Evolutionary conservation across 2,888 invertebrate genomes (phyloP).

Genomic region (Hirtodrosophila cameraria): DNA sequence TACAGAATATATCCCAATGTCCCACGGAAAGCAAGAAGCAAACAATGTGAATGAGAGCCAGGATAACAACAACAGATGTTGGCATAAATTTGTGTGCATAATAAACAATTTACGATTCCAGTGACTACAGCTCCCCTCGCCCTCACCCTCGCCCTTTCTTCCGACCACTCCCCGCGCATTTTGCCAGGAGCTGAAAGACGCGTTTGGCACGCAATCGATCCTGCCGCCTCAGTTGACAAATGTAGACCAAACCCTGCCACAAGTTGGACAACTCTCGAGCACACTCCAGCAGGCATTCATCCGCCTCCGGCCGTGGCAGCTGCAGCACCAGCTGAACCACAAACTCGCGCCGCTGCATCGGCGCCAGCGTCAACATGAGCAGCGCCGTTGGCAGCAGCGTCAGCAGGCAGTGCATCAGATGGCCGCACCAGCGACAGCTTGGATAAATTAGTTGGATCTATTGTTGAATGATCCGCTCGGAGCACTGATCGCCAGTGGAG

Average conservation of each 20-base stretch:
- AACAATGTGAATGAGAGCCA: slow-evolving; percentile 39
- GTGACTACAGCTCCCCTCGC: not conserved
- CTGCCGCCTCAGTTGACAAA: slow-evolving; percentile 33
- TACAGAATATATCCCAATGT: not conserved
- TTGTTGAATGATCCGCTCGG: slow-evolving; percentile 33
- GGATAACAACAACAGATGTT: slow-evolving; percentile 66
- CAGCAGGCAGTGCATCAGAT: slow-evolving; percentile 23
- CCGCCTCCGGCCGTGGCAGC: slow-evolving; percentile 39
- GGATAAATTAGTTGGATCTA: slow-evolving; percentile 26
- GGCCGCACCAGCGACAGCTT: slow-evolving; percentile 40
- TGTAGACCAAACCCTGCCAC: slow-evolving; percentile 20
- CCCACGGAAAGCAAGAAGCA: slow-evolving; percentile 15
- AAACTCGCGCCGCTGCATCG: slow-evolving; percentile 36
- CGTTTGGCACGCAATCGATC: slow-evolving; percentile 43
- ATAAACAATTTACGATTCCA: slow-evolving; percentile 67
- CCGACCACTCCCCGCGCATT: slow-evolving; percentile 5
- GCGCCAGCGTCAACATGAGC: slow-evolving; percentile 29
- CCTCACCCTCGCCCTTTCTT: not conserved
- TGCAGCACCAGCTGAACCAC: slow-evolving; percentile 32
- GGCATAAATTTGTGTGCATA: slow-evolving; percentile 73
- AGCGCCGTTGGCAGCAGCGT: slow-evolving; percentile 22
- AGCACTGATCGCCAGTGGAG: slow-evolving; percentile 35
- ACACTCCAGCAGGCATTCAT: slow-evolving; percentile 30
- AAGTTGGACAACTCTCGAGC: slow-evolving; percentile 26
- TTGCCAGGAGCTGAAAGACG: slow-evolving; percentile 36